phyloP scores from a whole-genome alignment of 2,888 invertebrate species.

The Sipha maydis region DNA sequence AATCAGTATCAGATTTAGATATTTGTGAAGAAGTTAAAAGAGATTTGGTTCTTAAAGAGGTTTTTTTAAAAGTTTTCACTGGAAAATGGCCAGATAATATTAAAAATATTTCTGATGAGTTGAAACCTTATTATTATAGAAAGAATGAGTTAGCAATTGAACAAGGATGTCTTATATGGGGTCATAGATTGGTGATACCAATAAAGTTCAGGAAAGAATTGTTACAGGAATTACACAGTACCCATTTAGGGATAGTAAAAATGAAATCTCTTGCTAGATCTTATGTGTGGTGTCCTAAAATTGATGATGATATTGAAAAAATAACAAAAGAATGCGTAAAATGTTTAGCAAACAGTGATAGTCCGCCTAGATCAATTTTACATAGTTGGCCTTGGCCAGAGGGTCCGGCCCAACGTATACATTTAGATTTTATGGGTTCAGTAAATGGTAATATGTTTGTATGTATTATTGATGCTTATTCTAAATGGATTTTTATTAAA shows the following conservation, averaged over 20 bases:
- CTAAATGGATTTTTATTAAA: constrained; percentile 17
- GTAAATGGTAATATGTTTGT: constrained; percentile 14
- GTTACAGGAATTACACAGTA: neutral
- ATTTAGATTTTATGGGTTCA: constrained; percentile 32
- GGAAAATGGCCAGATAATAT: neutral
- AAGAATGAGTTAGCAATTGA: neutral
- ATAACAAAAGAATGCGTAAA: constrained; percentile 7
- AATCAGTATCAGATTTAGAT: neutral
- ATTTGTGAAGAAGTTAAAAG: constrained; percentile 19
- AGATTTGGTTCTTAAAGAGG: neutral
- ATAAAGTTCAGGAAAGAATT: neutral
- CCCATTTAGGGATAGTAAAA: constrained; percentile 63
- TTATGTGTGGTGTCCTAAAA: constrained; percentile 41
- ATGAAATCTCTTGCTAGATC: constrained; percentile 63
- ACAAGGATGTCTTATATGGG: constrained; percentile 35
- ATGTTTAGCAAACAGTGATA: constrained; percentile 4
- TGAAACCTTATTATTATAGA: neutral
- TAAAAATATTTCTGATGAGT: neutral
- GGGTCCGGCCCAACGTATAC: neutral
- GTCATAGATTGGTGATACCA: constrained; percentile 54
- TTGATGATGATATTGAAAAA: constrained; percentile 62
- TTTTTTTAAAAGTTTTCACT: constrained; percentile 5
- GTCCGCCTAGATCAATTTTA: neutral
- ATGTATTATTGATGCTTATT: constrained; percentile 23
- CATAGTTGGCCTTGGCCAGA: constrained; percentile 26